Percentiles rank a stretch among this genome's conserved stretches.
Evolutionary conservation across 2,797 vertebrate species (phyloP).

Genomic region (Chiloscyllium punctatum): DNA sequence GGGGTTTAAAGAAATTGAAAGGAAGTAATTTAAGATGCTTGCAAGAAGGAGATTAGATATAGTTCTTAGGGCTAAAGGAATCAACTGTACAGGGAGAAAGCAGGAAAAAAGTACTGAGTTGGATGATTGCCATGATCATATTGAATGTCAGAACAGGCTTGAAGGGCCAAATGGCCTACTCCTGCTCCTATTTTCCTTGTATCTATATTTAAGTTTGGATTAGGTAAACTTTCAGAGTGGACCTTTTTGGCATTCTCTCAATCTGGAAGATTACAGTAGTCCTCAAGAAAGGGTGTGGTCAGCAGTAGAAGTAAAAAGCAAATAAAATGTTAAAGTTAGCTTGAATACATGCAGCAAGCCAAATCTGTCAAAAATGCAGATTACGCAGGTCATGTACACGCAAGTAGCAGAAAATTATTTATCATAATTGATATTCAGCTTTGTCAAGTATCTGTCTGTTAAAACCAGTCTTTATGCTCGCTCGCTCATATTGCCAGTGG

Average conservation of each 20-base stretch:
- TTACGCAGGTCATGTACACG: background rate
- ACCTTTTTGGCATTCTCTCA: background rate
- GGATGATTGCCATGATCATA: too few species aligned
- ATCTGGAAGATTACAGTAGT: background rate
- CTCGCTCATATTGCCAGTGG: background rate
- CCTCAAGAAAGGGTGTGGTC: background rate
- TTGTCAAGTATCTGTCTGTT: background rate
- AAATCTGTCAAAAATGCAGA: background rate
- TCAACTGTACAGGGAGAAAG: too few species aligned
- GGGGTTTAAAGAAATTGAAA: background rate
- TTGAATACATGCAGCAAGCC: background rate
- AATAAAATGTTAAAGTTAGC: background rate
- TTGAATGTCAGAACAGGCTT: too few species aligned
- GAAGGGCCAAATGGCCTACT: too few species aligned
- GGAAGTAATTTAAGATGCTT: too few species aligned
- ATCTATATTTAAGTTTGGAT: background rate
- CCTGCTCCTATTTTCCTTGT: too few species aligned
- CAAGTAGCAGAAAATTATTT: background rate
- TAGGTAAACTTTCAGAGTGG: background rate
- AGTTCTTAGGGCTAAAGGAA: too few species aligned
- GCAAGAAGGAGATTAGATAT: too few species aligned
- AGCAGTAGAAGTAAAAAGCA: background rate
- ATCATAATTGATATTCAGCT: background rate
- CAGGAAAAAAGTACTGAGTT: too few species aligned
- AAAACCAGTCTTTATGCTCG: background rate